A percentile compares a stretch with the other conserved stretches of the same genome.
Conservation (phyloP, 2,797 vertebrate species). For the Eulemur coronatus region DNA sequence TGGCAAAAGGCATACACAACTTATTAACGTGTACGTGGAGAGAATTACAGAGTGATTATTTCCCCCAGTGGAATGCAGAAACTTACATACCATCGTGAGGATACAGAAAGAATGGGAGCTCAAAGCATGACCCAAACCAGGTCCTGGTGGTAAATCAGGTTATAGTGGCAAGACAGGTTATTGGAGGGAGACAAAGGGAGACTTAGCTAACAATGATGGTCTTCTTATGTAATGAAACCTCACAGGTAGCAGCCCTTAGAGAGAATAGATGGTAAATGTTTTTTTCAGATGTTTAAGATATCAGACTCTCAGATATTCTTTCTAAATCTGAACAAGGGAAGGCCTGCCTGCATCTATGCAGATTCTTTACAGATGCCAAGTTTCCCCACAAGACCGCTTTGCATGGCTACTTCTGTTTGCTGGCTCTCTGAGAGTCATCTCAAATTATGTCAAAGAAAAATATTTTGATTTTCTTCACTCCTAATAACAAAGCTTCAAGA, state of each 20-base stretch:
- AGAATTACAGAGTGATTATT: background rate
- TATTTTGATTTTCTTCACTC: background rate
- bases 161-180: background rate
- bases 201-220: background rate
- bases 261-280: background rate
- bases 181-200: background rate
- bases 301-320: background rate
- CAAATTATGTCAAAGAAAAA: background rate
- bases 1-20: background rate
- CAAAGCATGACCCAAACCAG: background rate
- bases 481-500: background rate
- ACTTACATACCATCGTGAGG: background rate
- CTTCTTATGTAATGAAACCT: background rate
- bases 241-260: no score
- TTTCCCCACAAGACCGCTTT: background rate
- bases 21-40: no score
- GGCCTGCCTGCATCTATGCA: background rate
- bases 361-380: background rate
- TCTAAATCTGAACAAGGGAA: background rate
- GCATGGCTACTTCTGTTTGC: background rate
- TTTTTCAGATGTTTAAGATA: background rate
- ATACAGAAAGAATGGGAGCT: background rate
- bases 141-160: background rate
- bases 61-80: background rate
- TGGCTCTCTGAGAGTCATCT: background rate